These are phyloP conservation scores for Tachuris rubrigastra DNA, from an alignment of 2,113 vertebrate species.

Conservation along the genomic window DNA sequence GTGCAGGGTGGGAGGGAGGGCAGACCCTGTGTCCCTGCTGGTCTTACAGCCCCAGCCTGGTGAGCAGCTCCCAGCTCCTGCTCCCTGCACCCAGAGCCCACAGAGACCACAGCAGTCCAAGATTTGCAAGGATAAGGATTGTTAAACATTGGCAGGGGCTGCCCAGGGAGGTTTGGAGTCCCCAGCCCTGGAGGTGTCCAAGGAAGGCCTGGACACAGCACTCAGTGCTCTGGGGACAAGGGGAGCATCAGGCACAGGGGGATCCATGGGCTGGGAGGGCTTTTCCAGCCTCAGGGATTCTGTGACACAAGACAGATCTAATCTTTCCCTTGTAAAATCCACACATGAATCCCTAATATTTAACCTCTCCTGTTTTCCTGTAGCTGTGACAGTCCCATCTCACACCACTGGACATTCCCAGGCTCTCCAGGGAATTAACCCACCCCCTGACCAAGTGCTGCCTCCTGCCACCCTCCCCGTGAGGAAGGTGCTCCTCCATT, in stretches of 20 bases:
- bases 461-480: background rate
- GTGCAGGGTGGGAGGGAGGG: too few species aligned
- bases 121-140: background rate
- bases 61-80: background rate
- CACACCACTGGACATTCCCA: background rate
- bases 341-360: fast-evolving
- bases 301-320: background rate
- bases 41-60: too few species aligned
- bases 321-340: background rate
- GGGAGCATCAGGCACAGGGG: fast-evolving
- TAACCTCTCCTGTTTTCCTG: background rate
- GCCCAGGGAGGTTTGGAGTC: background rate
- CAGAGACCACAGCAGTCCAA: fast-evolving
- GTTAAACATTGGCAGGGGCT: background rate
- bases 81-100: background rate
- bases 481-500: slow-evolving; percentile 50
- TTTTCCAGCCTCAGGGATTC: background rate
- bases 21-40: fast-evolving
- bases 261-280: background rate
- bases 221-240: background rate
- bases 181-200: background rate
- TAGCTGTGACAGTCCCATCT: background rate
- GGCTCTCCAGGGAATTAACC: background rate
- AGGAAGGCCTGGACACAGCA: background rate
- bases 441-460: slow-evolving; percentile 27